Evolutionary conservation across 1,140 invertebrate species (phyloP).

Genomic region (Trissolcus basalis): DNA sequence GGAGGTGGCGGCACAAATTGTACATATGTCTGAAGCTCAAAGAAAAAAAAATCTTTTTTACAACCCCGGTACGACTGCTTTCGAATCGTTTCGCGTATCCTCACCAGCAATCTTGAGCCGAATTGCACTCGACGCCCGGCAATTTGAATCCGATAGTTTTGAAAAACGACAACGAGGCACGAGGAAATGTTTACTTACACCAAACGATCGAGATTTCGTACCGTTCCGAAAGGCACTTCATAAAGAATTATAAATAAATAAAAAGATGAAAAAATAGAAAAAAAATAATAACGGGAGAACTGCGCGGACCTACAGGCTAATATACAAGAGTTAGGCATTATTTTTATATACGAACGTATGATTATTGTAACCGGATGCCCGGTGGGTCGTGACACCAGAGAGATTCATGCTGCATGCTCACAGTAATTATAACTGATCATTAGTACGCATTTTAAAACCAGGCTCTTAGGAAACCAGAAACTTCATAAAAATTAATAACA

Average conservation of each 20-base stretch:
- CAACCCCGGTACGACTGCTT: conserved; percentile 23
- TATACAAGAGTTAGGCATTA: conserved; percentile 65
- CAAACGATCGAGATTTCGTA: conserved; percentile 42
- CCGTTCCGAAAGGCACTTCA: conserved; percentile 9
- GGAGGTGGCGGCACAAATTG: conserved; percentile 47
- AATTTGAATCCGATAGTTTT: not conserved
- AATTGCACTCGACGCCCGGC: conserved; percentile 2
- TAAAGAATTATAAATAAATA: no score
- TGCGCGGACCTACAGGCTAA: conserved; percentile 48
- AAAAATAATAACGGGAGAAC: conserved; percentile 31
- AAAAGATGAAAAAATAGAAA: not conserved
- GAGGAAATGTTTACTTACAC: conserved; percentile 7
- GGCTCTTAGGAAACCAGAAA: no score
- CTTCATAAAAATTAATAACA: no score
- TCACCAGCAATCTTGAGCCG: conserved; percentile 9
- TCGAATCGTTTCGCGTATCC: conserved; percentile 43
- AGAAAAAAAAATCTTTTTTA: conserved; percentile 39
- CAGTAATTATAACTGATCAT: no score
- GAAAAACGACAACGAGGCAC: not conserved
- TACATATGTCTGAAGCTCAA: conserved; percentile 59
- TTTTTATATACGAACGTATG: conserved; percentile 71
- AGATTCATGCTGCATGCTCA: not conserved
- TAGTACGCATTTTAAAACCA: no score
- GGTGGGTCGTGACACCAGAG: conserved; percentile 11
- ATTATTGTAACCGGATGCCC: conserved; percentile 56